phyloP scores from a whole-genome alignment of 2,113 vertebrate genomes.

The Xenopus tropicalis region UCB_Xtro_10.0 CM004444.2:16049001-16049500 shows the following conservation, averaged over 20 bases:
- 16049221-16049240: constrained; percentile 44
- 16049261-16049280: constrained; percentile 83
- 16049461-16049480: constrained; percentile 65
- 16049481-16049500: constrained; percentile 77
- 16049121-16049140: constrained; percentile 23
- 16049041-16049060: not conserved
- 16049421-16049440: constrained; percentile 73
- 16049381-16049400: constrained; percentile 75
- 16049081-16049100: constrained; percentile 13
- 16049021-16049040: not conserved
- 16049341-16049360: constrained; percentile 72
- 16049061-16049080: not conserved
- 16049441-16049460: constrained; percentile 61
- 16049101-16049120: constrained; percentile 15
- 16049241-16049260: constrained; percentile 71
- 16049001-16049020: not conserved
- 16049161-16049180: constrained; percentile 74
- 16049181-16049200: constrained; percentile 78
- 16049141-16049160: constrained; percentile 51
- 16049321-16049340: constrained; percentile 76
- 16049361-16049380: constrained; percentile 74
- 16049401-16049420: constrained; percentile 73
- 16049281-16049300: constrained; percentile 72
- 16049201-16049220: constrained; percentile 69
- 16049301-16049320: constrained; percentile 75